Evolutionary conservation across 1,140 invertebrate genomes (phyloP), one percentile per base, ranked within the genome.

Genomic region (Protaetia brevitarsis): DNA sequence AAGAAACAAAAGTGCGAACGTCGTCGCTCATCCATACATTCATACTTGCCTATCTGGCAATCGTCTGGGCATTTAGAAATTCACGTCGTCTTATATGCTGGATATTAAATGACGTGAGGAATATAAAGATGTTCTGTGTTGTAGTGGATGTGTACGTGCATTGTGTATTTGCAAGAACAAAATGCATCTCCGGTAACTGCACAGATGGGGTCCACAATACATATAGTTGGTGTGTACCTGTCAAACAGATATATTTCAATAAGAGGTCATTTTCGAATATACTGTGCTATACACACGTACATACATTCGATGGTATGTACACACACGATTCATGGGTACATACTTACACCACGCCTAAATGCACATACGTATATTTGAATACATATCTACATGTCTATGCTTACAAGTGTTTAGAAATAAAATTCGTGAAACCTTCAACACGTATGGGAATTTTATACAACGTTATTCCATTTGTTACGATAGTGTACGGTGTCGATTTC

Each of bases 21-120:
- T 41, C 13, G 2, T 16, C 13, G 37, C 1, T 16, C 13, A 10
- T 23, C 21, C 41, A 23, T 23, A 19, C 19, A 23, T 6, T 19
- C 41, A 51, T 51, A 51, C 19, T 16, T 51, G 5, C 19, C 21
- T 51, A 51, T 23, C 21, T 51, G 7, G 19, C 41, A 51, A 51
- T 51, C 21, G 41, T 51, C 41, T 51, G 41, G 19, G 41, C 19
- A 51, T 26, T 23, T 23, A 19, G 13, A 51, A 19, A 13, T 19
- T 51, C 19, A 51, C 19, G 13, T 51, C 26, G 41, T 51, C 41
- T 51, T 23, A 23, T 23, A 51, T 51, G 26, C 41, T 51, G 16
- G 41, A 51, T 51, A 51, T 51, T 51, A 51, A 41, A 51, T 51
- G 41, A 51, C 21, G 21, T 51, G 41, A 10, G 19, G 41, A 51